These are phyloP conservation scores for Spicauda simplicius DNA, from an alignment of 2,888 invertebrate species.

Conservation along the genomic window DNA sequence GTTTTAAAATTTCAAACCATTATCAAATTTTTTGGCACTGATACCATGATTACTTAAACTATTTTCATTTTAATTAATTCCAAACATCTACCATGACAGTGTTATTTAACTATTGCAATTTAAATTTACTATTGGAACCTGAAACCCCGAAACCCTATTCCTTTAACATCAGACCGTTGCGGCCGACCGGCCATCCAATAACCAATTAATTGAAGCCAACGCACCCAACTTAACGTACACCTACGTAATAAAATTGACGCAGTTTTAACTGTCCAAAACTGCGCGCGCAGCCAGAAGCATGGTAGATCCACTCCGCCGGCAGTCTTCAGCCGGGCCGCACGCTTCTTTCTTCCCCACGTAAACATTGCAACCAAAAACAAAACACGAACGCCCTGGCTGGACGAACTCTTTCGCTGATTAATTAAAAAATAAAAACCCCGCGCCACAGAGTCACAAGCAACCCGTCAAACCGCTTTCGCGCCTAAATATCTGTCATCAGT, in stretches of 20 bases:
- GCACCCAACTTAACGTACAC: slow-evolving; percentile 60
- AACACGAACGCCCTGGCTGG: slow-evolving; percentile 78
- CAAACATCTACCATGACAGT: no score
- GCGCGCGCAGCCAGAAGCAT: slow-evolving; percentile 74
- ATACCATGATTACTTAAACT: no score
- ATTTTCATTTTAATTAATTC: no score
- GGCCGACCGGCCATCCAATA: slow-evolving; percentile 46
- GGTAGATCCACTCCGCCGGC: slow-evolving; percentile 74
- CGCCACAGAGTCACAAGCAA: slow-evolving; percentile 44
- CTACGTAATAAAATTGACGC: slow-evolving; percentile 69
- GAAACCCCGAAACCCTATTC: background rate
- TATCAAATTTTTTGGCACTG: no score
- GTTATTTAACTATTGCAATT: no score
- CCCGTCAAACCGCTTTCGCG: slow-evolving; percentile 56
- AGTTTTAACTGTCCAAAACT: slow-evolving; percentile 49
- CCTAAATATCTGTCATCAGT: slow-evolving; percentile 51
- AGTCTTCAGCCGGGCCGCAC: slow-evolving; percentile 81
- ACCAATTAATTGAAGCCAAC: slow-evolving; percentile 63
- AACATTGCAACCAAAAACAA: slow-evolving; percentile 74
- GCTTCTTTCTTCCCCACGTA: slow-evolving; percentile 64
- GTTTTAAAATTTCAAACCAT: no score
- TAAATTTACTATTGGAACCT: no score
- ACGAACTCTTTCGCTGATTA: slow-evolving; percentile 52
- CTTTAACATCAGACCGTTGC: slow-evolving; percentile 8
- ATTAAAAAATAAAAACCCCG: slow-evolving; percentile 48